These are phyloP conservation scores for Cotesia congregata DNA, from an alignment of 2,888 invertebrate genomes.

Conservation along the genomic window DNA sequence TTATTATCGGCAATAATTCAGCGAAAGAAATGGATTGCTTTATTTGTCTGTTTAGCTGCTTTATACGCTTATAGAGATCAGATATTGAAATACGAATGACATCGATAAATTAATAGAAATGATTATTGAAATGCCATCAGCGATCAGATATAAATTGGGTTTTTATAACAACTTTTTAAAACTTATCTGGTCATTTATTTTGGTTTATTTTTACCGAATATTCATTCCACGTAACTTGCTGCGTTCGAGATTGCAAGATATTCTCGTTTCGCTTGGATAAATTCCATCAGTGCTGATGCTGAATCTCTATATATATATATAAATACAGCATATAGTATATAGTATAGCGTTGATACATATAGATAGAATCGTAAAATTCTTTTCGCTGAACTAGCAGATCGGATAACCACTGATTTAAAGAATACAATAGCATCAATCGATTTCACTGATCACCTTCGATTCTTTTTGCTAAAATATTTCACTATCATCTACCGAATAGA, in stretches of 20 bases:
- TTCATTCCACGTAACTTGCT: constrained; percentile 17
- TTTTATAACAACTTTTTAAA: background rate
- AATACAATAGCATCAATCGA: constrained; percentile 26
- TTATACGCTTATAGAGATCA: background rate
- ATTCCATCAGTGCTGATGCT: constrained; percentile 25
- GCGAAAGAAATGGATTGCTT: no score
- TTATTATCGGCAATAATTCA: no score
- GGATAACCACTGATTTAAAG: constrained; percentile 36
- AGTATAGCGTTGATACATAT: background rate
- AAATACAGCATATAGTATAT: no score
- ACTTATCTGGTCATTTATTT: background rate
- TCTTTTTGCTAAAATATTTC: constrained; percentile 2
- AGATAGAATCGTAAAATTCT: constrained; percentile 31
- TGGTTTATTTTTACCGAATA: background rate
- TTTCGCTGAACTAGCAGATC: constrained; percentile 36
- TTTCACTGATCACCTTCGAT: constrained; percentile 18
- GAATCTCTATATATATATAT: constrained; percentile 4
- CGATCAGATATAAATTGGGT: background rate
- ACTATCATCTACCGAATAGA: background rate
- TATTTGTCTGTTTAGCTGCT: no score
- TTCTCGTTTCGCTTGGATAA: constrained; percentile 29
- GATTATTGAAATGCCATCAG: background rate
- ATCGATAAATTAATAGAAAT: background rate
- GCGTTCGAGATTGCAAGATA: constrained; percentile 30
- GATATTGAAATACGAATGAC: background rate